Percentiles rank a stretch among this genome's conserved stretches.
phyloP scores from a whole-genome alignment of 35 echinoderm and acorn worm genomes.

The Apostichopus californicus region DNA sequence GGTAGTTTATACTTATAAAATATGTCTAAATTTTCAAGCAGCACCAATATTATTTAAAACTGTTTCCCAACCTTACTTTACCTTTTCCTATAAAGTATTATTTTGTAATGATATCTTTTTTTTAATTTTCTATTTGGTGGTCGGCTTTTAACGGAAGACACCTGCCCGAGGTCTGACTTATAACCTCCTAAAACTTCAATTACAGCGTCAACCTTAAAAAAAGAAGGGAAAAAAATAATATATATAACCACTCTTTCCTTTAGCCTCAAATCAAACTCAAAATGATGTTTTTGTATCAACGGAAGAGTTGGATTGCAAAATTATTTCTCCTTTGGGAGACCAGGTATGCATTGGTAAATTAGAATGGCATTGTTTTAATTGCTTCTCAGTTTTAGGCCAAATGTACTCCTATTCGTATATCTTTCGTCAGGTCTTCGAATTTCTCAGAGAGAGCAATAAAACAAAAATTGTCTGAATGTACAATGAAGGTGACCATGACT shows the following conservation, averaged over 20 bases:
- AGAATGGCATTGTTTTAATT: not conserved
- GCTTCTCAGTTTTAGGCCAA: not conserved
- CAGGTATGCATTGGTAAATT: constrained; percentile 29
- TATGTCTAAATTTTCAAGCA: too few species aligned
- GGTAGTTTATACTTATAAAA: too few species aligned
- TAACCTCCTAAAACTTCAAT: not conserved
- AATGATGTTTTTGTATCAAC: constrained; percentile 16
- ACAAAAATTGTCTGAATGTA: not conserved
- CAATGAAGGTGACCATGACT: constrained; percentile 29
- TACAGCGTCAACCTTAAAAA: not conserved
- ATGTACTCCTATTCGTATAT: not conserved
- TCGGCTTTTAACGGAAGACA: not conserved
- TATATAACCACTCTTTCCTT: not conserved
- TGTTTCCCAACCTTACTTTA: too few species aligned
- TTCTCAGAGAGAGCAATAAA: constrained; percentile 13
- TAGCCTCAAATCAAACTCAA: not conserved
- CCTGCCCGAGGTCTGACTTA: not conserved
- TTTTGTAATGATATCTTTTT: not conserved
- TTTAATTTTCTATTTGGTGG: not conserved
- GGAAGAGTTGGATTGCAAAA: constrained; percentile 26
- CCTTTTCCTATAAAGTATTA: too few species aligned
- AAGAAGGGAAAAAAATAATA: too few species aligned
- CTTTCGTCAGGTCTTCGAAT: constrained; percentile 39
- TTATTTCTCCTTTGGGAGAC: constrained; percentile 30
- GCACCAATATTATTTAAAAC: too few species aligned